Conservation (phyloP, 2,113 vertebrate species). For the Narcine bancroftii region DNA sequence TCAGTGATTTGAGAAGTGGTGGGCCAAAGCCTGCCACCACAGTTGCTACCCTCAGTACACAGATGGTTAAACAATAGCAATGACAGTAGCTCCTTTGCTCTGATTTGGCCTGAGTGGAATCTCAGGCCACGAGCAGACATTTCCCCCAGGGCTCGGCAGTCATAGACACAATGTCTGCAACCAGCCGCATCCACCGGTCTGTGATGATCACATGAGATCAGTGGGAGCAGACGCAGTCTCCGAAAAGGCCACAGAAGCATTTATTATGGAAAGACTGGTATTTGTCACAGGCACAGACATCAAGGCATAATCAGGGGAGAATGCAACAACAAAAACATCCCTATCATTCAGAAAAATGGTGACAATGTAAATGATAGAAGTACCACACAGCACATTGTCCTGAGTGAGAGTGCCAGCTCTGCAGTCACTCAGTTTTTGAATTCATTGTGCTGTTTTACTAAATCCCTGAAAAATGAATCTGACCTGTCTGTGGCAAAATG, state of each 20-base stretch:
- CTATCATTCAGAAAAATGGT: conserved; percentile 33
- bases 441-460: not conserved
- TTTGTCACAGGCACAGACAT: conserved; percentile 35
- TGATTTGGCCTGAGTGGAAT: not conserved
- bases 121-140: conserved; percentile 8
- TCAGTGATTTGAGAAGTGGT: not conserved
- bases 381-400: not conserved
- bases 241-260: conserved; percentile 29
- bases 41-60: conserved; percentile 24
- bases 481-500: no score
- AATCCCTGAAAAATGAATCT: not conserved
- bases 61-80: conserved; percentile 34
- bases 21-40: not conserved
- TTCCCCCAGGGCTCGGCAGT: conserved; percentile 27
- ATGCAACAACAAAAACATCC: not conserved
- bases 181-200: not conserved
- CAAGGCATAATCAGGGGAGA: conserved; percentile 10
- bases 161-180: conserved; percentile 33
- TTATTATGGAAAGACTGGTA: conserved; percentile 30
- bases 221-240: conserved; percentile 21
- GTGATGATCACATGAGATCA: conserved; percentile 34
- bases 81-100: not conserved
- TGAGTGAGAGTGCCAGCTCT: not conserved
- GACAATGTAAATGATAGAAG: conserved; percentile 20
- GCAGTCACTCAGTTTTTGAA: not conserved